phyloP scores from a whole-genome alignment of 1,140 invertebrate species.

The Palaemon carinicauda region DNA sequence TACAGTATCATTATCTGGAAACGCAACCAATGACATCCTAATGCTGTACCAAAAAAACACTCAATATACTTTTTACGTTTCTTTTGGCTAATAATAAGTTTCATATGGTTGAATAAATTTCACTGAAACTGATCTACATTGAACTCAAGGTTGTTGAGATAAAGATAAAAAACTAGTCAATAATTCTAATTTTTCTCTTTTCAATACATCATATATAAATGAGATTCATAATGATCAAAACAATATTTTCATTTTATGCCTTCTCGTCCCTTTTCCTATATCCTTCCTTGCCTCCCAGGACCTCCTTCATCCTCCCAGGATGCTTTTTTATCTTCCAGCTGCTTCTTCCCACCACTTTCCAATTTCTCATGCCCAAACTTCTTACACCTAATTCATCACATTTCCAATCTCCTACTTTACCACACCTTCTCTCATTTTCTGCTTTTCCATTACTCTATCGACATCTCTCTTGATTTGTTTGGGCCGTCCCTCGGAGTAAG shows the following conservation, averaged over 20 bases:
- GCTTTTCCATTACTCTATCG: background rate
- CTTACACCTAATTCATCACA: background rate
- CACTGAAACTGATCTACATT: too few relatives aligned
- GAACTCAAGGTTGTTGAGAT: too few relatives aligned
- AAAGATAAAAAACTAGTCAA: too few relatives aligned
- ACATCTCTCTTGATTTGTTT: background rate
- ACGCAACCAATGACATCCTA: too few relatives aligned
- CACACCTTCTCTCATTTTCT: background rate
- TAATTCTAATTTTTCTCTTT: too few relatives aligned
- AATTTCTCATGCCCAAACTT: background rate
- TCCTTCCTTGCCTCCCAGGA: constrained; percentile 2
- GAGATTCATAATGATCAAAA: background rate
- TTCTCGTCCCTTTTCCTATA: background rate
- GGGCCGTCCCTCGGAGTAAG: too few relatives aligned
- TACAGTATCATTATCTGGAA: too few relatives aligned
- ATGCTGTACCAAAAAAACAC: too few relatives aligned
- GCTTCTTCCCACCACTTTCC: background rate
- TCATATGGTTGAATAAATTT: too few relatives aligned
- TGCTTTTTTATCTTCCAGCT: background rate
- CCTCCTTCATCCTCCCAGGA: background rate
- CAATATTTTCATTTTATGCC: background rate
- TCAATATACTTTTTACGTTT: too few relatives aligned
- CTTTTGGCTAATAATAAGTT: too few relatives aligned
- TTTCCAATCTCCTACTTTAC: background rate
- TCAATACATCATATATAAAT: too few relatives aligned